Evolutionary conservation across 1,140 invertebrate species (phyloP).

Genomic region (Epicauta chinensis): DNA sequence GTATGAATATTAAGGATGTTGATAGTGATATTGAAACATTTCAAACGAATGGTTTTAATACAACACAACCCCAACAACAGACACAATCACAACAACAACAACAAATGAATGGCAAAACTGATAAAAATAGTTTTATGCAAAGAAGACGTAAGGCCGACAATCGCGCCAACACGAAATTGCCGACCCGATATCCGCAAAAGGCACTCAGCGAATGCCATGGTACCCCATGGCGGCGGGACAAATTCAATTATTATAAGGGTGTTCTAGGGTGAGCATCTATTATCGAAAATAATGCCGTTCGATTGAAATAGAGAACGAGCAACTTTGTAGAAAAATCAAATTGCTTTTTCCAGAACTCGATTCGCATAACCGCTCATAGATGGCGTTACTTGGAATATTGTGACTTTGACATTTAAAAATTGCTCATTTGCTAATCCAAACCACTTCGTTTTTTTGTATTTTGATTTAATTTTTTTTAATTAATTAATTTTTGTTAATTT

Average conservation of each 20-base stretch:
- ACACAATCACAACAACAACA: neutral
- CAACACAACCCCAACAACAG: constrained; percentile 44
- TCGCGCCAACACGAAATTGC: constrained; percentile 80
- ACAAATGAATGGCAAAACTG: constrained; percentile 50
- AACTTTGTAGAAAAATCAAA: constrained; percentile 25
- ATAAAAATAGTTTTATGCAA: constrained; percentile 65
- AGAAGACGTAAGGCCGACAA: constrained; percentile 79
- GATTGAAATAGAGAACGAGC: too few species aligned
- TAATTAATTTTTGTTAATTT: constrained; percentile 5
- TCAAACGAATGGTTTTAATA: constrained; percentile 46
- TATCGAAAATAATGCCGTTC: too few species aligned
- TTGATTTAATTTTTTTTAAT: too few species aligned
- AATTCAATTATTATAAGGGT: constrained; percentile 63
- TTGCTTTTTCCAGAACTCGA: constrained; percentile 7
- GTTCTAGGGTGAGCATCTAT: constrained; percentile 61
- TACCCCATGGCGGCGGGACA: constrained; percentile 77
- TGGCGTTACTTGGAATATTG: constrained; percentile 31
- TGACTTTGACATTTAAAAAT: constrained; percentile 5
- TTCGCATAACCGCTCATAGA: constrained; percentile 1
- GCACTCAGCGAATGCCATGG: constrained; percentile 79
- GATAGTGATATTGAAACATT: constrained; percentile 51
- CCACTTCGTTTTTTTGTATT: too few species aligned
- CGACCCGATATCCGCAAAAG: constrained; percentile 76
- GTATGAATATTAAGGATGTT: constrained; percentile 57
- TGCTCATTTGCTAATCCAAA: too few species aligned